Conservation (phyloP, 2,797 vertebrate genomes). For the Gymnothorax javanicus region DNA sequence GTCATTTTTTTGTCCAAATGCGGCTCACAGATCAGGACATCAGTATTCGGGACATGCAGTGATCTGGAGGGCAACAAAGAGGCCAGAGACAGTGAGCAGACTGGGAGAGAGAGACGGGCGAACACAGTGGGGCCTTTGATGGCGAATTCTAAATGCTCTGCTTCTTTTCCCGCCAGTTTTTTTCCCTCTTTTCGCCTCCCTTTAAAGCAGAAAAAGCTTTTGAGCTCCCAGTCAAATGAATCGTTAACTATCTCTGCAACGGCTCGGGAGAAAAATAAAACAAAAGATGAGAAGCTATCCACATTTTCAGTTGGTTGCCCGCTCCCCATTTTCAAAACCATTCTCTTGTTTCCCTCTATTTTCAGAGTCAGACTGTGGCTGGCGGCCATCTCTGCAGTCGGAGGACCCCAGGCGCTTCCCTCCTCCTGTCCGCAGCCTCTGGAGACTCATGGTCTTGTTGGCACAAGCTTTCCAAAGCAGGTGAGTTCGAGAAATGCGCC, state of each 20-base stretch:
- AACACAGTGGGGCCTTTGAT: constrained; percentile 39
- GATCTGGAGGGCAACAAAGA: constrained; percentile 7
- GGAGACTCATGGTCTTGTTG: not conserved
- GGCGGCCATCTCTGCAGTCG: not conserved
- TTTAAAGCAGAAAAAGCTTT: constrained; percentile 32
- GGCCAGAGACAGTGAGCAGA: constrained; percentile 14
- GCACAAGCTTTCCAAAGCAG: not conserved
- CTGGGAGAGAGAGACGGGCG: constrained; percentile 17
- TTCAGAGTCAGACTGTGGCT: not conserved
- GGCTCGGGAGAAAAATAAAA: constrained; percentile 42
- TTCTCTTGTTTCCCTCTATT: not conserved
- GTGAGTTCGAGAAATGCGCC: constrained; percentile 33
- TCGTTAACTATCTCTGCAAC: constrained; percentile 12
- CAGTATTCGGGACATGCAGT: constrained; percentile 44
- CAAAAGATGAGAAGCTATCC: constrained; percentile 42
- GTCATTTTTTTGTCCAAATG: constrained; percentile 60
- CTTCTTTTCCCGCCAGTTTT: constrained; percentile 25
- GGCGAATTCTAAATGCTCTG: constrained; percentile 51
- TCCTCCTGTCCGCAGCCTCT: constrained; percentile 7
- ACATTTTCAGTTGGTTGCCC: not conserved
- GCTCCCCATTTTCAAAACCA: not conserved
- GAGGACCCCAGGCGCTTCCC: constrained; percentile 8
- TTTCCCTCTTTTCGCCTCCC: constrained; percentile 12
- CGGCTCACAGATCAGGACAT: constrained; percentile 55
- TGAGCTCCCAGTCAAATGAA: constrained; percentile 28